Percentiles rank a stretch among this genome's conserved stretches.
Evolutionary conservation across 2,888 invertebrate species (phyloP).

Genomic region (Morpho helenor): DNA sequence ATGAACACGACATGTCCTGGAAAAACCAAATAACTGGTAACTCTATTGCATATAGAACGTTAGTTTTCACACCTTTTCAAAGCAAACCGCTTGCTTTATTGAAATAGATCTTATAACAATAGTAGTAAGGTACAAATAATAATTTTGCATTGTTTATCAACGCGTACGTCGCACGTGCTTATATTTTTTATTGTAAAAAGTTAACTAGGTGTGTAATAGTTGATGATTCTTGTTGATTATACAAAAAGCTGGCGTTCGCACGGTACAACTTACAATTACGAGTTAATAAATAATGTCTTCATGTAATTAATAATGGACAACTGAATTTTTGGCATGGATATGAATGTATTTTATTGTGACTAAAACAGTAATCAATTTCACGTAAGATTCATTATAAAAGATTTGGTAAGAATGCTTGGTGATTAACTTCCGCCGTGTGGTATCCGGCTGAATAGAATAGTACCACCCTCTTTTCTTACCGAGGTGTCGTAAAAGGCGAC

Average conservation of each 20-base stretch:
- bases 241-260: slow-evolving; percentile 11
- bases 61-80: slow-evolving; percentile 10
- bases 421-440: too few relatives aligned
- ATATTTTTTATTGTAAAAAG: slow-evolving; percentile 48
- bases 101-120: neutral
- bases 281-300: too few relatives aligned
- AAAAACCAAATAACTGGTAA: neutral
- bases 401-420: too few relatives aligned
- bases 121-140: neutral
- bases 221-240: slow-evolving; percentile 39
- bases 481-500: too few relatives aligned
- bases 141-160: slow-evolving; percentile 1
- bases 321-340: too few relatives aligned
- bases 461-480: too few relatives aligned
- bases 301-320: too few relatives aligned
- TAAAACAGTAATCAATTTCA: too few relatives aligned
- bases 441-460: too few relatives aligned
- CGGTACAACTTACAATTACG: neutral
- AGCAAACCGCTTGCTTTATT: neutral
- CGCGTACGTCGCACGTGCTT: slow-evolving; percentile 15
- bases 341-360: too few relatives aligned
- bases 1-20: neutral
- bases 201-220: slow-evolving; percentile 59
- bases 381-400: too few relatives aligned
- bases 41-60: neutral